Base-by-base conservation (phyloP, 30 jellyfish, hydroid and myxozoan species). In the Morbakka virulenta region DNA sequence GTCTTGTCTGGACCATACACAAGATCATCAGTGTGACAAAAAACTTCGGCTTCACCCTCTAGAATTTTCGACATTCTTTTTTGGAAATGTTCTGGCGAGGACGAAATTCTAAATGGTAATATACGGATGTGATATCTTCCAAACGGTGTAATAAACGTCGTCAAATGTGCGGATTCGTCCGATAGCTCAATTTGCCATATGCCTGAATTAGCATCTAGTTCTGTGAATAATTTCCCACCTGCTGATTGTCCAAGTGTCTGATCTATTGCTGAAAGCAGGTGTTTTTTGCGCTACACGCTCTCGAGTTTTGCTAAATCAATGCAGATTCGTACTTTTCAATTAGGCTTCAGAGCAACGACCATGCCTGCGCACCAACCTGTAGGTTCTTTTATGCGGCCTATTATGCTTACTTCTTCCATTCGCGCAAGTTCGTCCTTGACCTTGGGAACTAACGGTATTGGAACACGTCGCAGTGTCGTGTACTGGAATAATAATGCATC, bases 191-290 rank as follows among this genome's bases (percentile, higher is more conserved):
- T n/a, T n/a, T n/a, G n/a, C n/a, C n/a, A n/a, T n/a, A n/a, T n/a
- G n/a, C n/a, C n/a, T n/a, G n/a, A n/a, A n/a, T n/a, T n/a, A n/a
- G n/a, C n/a, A n/a, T n/a, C n/a, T n/a, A n/a, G n/a, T n/a, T n/a
- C n/a, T n/a, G n/a, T n/a, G n/a, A 78, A 47, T 13, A 78, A 47
- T 74, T 62, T 78, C 27, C 82, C 64, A 71, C 87, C 87, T n/a
- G 69, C 74, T 26, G 63, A 36, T 71, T 35, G 27, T 24, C 81
- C 23, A n/a, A 76, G 41, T 2, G 82, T 76, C 30, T 76, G 30
- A 26, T 76, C 87, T 1, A 31, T 81, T 30, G 83, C 21, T 2
- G 81, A 53, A 11, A 76, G 20, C 2, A 32, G 82, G 62, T 62
- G 47, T 26, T 41, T 20, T 41, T 57, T 68, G 31, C 81, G 9